Evolutionary conservation across 2,113 vertebrate species (phyloP).

Genomic region (Thinocorus orbignyianus): DNA sequence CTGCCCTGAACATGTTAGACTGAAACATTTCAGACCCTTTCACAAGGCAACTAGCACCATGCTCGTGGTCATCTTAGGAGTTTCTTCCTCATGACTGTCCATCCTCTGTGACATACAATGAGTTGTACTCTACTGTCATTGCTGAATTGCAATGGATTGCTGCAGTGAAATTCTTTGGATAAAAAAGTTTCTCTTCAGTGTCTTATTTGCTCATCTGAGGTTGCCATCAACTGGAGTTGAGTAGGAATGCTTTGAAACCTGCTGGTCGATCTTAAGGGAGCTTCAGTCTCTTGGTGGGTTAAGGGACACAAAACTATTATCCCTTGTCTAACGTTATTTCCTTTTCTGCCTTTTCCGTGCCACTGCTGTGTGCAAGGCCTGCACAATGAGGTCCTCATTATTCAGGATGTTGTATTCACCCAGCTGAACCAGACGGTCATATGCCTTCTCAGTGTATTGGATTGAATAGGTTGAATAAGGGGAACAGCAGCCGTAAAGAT

Average conservation of each 20-base stretch:
- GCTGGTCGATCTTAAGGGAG: not conserved
- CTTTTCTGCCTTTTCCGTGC: constrained; percentile 39
- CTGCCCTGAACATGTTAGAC: not conserved
- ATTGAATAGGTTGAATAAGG: constrained; percentile 73
- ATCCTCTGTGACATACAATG: not conserved
- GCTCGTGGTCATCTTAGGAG: not conserved
- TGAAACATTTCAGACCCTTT: not conserved
- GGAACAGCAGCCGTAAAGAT: constrained; percentile 66
- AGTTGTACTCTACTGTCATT: not conserved
- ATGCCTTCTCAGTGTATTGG: constrained; percentile 66
- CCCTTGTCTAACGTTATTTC: not conserved
- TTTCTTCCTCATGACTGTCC: not conserved
- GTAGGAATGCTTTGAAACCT: not conserved
- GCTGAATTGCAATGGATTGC: not conserved
- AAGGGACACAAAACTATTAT: not conserved
- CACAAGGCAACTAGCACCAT: not conserved
- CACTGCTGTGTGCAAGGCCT: constrained; percentile 66
- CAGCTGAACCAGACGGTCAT: constrained; percentile 70
- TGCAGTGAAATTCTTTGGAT: constrained; percentile 24
- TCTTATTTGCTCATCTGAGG: not conserved
- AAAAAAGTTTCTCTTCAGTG: not conserved
- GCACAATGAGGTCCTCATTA: constrained; percentile 46
- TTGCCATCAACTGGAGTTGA: not conserved
- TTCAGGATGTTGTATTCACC: constrained; percentile 78
- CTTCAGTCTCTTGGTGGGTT: not conserved